Evolutionary conservation across 2,113 vertebrate species (phyloP).

Genomic region (Gopherus flavomarginatus): DNA sequence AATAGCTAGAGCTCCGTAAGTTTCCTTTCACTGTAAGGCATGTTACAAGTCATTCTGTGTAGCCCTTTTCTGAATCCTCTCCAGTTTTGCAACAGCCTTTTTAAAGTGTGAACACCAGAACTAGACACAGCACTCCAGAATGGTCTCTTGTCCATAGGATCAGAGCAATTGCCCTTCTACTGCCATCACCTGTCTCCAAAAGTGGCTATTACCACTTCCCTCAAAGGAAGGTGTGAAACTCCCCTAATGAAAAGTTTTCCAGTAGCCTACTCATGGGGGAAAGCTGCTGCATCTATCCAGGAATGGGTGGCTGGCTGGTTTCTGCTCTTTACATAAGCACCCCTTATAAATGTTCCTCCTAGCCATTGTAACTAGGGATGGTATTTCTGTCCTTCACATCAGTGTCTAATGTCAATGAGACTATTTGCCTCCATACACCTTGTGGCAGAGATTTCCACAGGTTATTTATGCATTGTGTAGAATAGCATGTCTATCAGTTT

Average conservation of each 20-base stretch:
- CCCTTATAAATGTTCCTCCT: not conserved
- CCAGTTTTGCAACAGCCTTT: not conserved
- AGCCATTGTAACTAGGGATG: not conserved
- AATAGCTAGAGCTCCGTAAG: not conserved
- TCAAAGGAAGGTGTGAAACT: not conserved
- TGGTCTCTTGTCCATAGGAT: not conserved
- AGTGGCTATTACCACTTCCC: not conserved
- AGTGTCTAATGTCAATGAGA: not conserved
- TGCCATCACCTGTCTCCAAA: not conserved
- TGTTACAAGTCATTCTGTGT: not conserved
- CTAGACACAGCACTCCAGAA: not conserved
- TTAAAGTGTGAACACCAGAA: not conserved
- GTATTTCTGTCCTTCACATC: not conserved
- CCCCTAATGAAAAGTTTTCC: not conserved
- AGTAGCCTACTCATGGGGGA: not conserved
- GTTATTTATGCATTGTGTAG: not conserved
- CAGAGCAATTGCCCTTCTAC: not conserved
- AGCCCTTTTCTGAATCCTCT: not conserved
- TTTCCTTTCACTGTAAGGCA: not conserved
- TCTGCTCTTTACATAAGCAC: constrained; percentile 1
- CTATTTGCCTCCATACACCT: not conserved
- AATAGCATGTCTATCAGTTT: not conserved
- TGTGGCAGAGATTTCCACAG: not conserved
- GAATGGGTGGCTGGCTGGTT: constrained; percentile 9
- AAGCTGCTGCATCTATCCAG: not conserved